A percentile compares a stretch with the other conserved stretches of the same genome.
Evolutionary conservation across 2,797 vertebrate species (phyloP).

Genomic region (Takifugu ocellatus): DNA sequence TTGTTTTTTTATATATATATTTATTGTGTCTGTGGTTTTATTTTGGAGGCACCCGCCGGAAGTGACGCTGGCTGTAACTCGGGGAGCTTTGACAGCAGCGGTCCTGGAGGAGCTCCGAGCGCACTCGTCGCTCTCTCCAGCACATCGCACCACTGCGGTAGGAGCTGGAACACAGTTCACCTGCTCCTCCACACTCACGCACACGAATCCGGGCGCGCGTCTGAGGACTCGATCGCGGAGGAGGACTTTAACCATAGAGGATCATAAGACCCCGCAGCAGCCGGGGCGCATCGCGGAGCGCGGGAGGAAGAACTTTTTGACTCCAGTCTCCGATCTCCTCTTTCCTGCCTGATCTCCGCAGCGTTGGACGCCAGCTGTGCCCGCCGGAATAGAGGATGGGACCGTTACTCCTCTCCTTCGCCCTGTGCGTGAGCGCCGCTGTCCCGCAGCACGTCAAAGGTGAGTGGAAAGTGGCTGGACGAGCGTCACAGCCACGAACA

Average conservation of each 20-base stretch:
- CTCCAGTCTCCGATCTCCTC: slow-evolving; percentile 15
- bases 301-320: slow-evolving; percentile 67
- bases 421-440: slow-evolving; percentile 73
- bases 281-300: slow-evolving; percentile 24
- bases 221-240: slow-evolving; percentile 32
- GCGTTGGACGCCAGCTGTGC: slow-evolving; percentile 66
- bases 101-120: slow-evolving; percentile 49
- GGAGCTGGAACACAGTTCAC: slow-evolving; percentile 44
- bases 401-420: slow-evolving; percentile 73
- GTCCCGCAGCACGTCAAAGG: slow-evolving; percentile 76
- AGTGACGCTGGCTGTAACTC: neutral
- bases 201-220: slow-evolving; percentile 17
- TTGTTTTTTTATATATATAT: neutral
- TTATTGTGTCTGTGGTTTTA: slow-evolving; percentile 28
- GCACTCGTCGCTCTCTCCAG: slow-evolving; percentile 56
- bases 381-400: slow-evolving; percentile 70
- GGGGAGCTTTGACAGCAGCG: slow-evolving; percentile 21
- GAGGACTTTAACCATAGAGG: slow-evolving; percentile 63
- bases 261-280: slow-evolving; percentile 11
- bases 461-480: slow-evolving; percentile 61
- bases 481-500: slow-evolving; percentile 12
- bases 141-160: slow-evolving; percentile 74
- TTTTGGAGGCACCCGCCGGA: slow-evolving; percentile 42
- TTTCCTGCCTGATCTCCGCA: slow-evolving; percentile 29
- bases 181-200: slow-evolving; percentile 32